A percentile compares a stretch with the other conserved stretches of the same genome.
phyloP scores from a whole-genome alignment of 2,888 invertebrate species.

The Deroplatys truncata region DNA sequence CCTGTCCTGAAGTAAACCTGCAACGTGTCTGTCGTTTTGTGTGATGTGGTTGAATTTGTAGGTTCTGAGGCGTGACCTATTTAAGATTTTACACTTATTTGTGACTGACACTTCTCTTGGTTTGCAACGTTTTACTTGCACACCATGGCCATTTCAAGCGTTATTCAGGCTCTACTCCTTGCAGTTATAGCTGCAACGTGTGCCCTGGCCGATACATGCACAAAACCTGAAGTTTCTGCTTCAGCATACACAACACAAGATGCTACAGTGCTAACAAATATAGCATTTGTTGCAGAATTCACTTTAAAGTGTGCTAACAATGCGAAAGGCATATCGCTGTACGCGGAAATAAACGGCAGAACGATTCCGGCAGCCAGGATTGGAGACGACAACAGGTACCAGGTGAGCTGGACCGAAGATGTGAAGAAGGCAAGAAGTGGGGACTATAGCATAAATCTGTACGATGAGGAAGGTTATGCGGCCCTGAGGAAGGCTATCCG shows the following conservation, averaged over 20 bases:
- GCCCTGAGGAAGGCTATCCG: conserved; percentile 77
- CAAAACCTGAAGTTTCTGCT: conserved; percentile 58
- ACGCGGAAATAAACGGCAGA: conserved; percentile 85
- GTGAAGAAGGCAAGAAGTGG: conserved; percentile 77
- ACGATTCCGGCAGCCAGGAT: conserved; percentile 79
- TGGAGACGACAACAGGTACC: conserved; percentile 70
- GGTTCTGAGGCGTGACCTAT: background rate
- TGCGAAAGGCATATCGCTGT: conserved; percentile 66
- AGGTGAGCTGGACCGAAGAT: conserved; percentile 92
- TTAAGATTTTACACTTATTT: background rate
- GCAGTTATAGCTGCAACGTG: background rate
- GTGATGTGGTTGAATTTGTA: no score
- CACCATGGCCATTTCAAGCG: background rate
- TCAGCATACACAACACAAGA: conserved; percentile 87
- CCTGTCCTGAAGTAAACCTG: background rate
- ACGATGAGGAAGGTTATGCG: conserved; percentile 90
- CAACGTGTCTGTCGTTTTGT: background rate
- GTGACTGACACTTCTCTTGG: background rate
- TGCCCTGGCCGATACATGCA: conserved; percentile 33
- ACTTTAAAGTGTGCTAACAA: conserved; percentile 72
- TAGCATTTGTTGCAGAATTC: conserved; percentile 90
- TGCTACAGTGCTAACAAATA: conserved; percentile 83
- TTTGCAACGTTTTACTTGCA: background rate
- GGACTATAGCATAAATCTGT: conserved; percentile 72
- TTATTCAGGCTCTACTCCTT: background rate